Base-by-base conservation (phyloP, 2,888 invertebrate species). In the Ypsolopha sequella region DNA sequence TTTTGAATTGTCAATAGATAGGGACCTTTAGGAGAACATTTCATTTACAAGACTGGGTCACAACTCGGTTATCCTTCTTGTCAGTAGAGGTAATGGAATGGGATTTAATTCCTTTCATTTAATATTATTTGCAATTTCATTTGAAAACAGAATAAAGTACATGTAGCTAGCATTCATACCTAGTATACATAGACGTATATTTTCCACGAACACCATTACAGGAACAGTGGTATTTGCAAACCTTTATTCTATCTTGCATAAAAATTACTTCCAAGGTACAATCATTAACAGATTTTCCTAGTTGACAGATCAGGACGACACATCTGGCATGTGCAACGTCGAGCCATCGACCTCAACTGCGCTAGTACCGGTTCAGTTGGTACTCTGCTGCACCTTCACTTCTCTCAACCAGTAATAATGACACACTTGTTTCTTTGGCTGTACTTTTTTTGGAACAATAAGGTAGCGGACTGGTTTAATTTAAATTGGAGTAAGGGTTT, bases 271-370 rank as follows among this genome's bases (percentile, higher is more conserved):
- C 33, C 33, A n/a, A n/a, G 10, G 45, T 45, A 45, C 45, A 33
- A 33, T 45, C 45, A n/a, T 7, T 33, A 45, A n/a, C 45, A 24
- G 45, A 45, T 24, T 45, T 34, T 13, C 38, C 36, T 14, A 24
- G 34, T 50, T 41, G 43, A 50, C 50, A 43, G 50, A 50, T 50
- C 43, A 36, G 13, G 43, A 35, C 14, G 47, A 39, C 65, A 66
- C 73, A 74, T 71, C 70, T 74, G 75, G 68, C 56, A 24, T 24
- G 24, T 24, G 24, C 24, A 24, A 24, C 24, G 65, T 60, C 71
- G 75, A 61, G 58, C 75, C 24, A 62, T 60, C 71, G 75, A 76
- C 75, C 75, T 65, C 63, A 36, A 36, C 38, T 38, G 38, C 48
- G 14, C 48, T 14, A 51, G 61, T 68, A 70, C 67, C 66, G 67